Percentiles rank a stretch among this genome's conserved stretches.
phyloP scores from a whole-genome alignment of 2,888 invertebrate species.

The Blera fallax region DNA sequence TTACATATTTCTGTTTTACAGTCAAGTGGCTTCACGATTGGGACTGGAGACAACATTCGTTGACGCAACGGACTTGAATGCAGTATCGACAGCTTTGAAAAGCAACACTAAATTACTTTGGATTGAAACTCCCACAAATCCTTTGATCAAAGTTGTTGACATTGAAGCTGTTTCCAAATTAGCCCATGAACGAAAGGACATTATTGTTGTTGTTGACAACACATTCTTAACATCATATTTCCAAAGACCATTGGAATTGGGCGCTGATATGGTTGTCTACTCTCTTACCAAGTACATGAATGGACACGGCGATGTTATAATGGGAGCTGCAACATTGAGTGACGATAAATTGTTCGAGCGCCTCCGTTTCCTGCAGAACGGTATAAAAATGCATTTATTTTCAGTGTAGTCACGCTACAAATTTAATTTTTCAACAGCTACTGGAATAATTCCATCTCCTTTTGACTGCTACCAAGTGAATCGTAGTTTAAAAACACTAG shows the following conservation, averaged over 20 bases:
- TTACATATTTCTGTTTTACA: conserved; percentile 80
- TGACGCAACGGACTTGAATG: conserved; percentile 87
- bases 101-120: conserved; percentile 95
- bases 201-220: conserved; percentile 94
- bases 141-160: conserved; percentile 93
- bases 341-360: conserved; percentile 87
- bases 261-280: conserved; percentile 95
- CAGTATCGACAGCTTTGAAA: conserved; percentile 87
- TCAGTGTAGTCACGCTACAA: background rate
- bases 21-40: conserved; percentile 85
- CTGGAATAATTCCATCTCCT: conserved; percentile 96
- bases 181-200: conserved; percentile 82
- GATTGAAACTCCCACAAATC: conserved; percentile 99
- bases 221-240: conserved; percentile 96
- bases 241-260: conserved; percentile 94
- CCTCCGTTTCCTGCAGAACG: conserved; percentile 93
- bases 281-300: conserved; percentile 99
- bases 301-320: conserved; percentile 98
- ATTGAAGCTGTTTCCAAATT: conserved; percentile 87
- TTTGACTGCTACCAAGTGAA: conserved; percentile 98
- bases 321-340: conserved; percentile 94
- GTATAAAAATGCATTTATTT: conserved; percentile 81
- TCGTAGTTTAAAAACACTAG: conserved; percentile 95
- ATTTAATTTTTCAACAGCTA: conserved; percentile 73
- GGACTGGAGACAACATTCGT: conserved; percentile 90